These are phyloP conservation scores for Montipora foliosa DNA, from an alignment of 64 coral and sea anemone species.

Conservation along the genomic window DNA sequence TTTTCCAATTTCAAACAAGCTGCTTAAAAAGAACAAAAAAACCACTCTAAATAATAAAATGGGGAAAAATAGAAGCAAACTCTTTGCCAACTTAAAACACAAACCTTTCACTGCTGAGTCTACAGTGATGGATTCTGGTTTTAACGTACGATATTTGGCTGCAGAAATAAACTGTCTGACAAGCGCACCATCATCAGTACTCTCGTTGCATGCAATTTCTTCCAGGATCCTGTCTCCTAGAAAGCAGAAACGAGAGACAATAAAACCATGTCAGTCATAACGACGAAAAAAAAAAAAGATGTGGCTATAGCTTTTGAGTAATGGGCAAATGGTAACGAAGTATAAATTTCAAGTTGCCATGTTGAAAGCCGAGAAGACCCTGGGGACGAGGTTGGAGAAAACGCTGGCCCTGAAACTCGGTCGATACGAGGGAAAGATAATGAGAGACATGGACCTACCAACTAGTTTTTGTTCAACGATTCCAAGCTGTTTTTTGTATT, in stretches of 20 bases:
- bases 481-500: constrained; percentile 58
- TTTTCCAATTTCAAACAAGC: constrained; percentile 64
- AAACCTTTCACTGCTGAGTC: constrained; percentile 54
- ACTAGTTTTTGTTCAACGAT: neutral
- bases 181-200: constrained; percentile 1
- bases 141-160: neutral
- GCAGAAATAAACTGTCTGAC: constrained; percentile 43
- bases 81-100: neutral
- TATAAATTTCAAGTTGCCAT: no score
- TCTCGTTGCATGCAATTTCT: neutral
- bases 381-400: no score
- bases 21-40: constrained; percentile 1
- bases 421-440: no score
- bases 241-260: neutral
- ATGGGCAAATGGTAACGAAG: no score
- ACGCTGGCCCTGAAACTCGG: no score
- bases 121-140: constrained; percentile 18
- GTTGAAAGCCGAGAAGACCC: no score
- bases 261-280: no score
- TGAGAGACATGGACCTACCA: neutral
- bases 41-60: neutral
- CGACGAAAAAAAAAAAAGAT: no score
- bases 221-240: neutral
- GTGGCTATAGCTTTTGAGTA: no score
- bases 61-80: neutral